Percentiles rank a stretch among this genome's conserved stretches.
Evolutionary conservation across 64 coral and sea anemone genomes (phyloP).

Genomic region (Pachyseris speciosa): DNA sequence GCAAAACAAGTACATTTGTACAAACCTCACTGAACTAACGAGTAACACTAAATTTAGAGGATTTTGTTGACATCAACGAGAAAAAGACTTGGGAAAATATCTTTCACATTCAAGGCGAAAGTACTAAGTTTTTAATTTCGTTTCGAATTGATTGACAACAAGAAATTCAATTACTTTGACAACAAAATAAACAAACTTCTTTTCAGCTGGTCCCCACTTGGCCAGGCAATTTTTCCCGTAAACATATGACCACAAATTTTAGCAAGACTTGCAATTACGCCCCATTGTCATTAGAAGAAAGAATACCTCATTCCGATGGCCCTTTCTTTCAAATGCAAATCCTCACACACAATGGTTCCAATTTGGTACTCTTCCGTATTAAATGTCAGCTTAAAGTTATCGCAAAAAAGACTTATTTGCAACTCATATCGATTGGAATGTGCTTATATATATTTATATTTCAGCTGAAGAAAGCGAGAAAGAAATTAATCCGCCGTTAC

Average conservation of each 20-base stretch:
- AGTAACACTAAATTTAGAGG: background rate
- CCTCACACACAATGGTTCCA: conserved; percentile 4
- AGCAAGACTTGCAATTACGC: background rate
- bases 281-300: conserved; percentile 1
- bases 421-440: background rate
- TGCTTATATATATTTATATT: background rate
- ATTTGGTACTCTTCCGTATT: background rate
- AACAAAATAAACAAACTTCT: conserved; percentile 1
- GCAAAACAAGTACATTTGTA: conserved; percentile 36
- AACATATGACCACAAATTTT: background rate
- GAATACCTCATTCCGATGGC: background rate
- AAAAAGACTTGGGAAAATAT: no score
- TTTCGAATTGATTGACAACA: conserved; percentile 49
- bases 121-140: background rate
- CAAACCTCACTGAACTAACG: background rate
- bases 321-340: conserved; percentile 37
- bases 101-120: no score
- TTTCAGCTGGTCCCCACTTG: background rate
- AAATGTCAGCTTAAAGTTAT: no score
- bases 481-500: background rate
- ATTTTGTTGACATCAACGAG: background rate
- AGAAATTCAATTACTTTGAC: background rate
- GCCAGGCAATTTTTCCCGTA: background rate
- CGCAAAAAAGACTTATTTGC: background rate
- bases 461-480: background rate